These are phyloP conservation scores for Solenopsis invicta DNA, from an alignment of 1,140 invertebrate species.

Conservation along the genomic window DNA sequence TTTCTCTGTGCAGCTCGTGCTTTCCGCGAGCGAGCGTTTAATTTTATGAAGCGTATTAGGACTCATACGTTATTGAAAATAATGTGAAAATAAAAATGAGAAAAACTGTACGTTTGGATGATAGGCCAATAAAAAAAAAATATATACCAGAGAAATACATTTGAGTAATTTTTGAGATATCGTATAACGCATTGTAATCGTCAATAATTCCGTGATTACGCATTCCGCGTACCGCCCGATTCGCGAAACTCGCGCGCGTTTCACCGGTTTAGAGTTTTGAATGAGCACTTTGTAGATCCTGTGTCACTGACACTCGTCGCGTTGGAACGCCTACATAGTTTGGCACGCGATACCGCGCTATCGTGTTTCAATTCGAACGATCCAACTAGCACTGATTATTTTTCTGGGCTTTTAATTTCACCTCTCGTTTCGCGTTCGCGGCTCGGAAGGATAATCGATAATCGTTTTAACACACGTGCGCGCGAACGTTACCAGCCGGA, in stretches of 20 bases:
- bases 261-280: slow-evolving; percentile 68
- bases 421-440: slow-evolving; percentile 7
- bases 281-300: slow-evolving; percentile 63
- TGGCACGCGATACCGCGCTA: slow-evolving; percentile 60
- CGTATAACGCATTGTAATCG: slow-evolving; percentile 35
- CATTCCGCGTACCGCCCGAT: slow-evolving; percentile 4
- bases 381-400: slow-evolving; percentile 58
- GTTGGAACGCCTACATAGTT: slow-evolving; percentile 50
- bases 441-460: slow-evolving; percentile 47
- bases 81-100: background rate
- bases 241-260: slow-evolving; percentile 55
- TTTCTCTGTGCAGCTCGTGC: background rate
- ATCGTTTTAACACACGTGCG: slow-evolving; percentile 39
- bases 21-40: slow-evolving; percentile 6
- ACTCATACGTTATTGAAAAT: background rate
- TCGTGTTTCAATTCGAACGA: slow-evolving; percentile 60
- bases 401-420: slow-evolving; percentile 70
- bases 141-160: background rate
- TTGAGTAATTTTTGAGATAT: slow-evolving; percentile 41
- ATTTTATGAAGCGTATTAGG: slow-evolving; percentile 23
- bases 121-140: background rate
- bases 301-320: slow-evolving; percentile 62
- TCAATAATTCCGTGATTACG: slow-evolving; percentile 55
- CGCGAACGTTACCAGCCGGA: slow-evolving; percentile 5
- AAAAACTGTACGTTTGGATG: background rate